Conservation (phyloP, 2,888 invertebrate species). For the Phoenoteleia sp. region DNA sequence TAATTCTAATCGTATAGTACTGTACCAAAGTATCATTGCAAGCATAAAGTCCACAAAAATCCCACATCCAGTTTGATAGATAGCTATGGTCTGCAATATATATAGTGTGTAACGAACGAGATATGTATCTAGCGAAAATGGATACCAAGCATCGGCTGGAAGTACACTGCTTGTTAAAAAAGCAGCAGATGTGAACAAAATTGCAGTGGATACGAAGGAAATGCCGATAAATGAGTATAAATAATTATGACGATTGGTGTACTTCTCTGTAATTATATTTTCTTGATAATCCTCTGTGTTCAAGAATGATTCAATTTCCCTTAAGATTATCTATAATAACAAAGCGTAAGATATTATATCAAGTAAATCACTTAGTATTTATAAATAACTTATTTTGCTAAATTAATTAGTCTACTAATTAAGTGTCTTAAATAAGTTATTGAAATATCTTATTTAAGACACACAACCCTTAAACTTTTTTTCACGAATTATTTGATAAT, state of each 20-base stretch:
- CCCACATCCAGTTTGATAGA: constrained; percentile 76
- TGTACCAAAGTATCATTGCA: constrained; percentile 79
- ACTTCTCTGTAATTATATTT: constrained; percentile 73
- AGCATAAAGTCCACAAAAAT: constrained; percentile 77
- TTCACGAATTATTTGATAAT: too few relatives aligned
- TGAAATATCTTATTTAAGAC: too few relatives aligned
- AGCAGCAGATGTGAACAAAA: constrained; percentile 77
- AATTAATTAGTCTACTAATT: too few relatives aligned
- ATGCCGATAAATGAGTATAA: constrained; percentile 73
- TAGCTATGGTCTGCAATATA: constrained; percentile 74
- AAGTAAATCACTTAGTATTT: too few relatives aligned
- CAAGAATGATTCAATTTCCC: constrained; percentile 12
- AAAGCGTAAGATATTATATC: too few relatives aligned
- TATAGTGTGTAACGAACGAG: constrained; percentile 73
- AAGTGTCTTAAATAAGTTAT: too few relatives aligned
- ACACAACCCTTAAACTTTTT: too few relatives aligned
- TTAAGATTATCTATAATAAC: neutral
- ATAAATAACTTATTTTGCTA: too few relatives aligned
- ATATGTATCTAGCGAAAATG: constrained; percentile 76
- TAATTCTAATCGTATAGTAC: constrained; percentile 77
- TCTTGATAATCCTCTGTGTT: constrained; percentile 49
- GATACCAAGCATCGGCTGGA: constrained; percentile 80
- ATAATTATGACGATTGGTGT: constrained; percentile 76
- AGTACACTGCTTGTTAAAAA: constrained; percentile 76
- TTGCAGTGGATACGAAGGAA: constrained; percentile 75